Conservation (phyloP, 2,113 vertebrate species). For the Pseudorectes ferrugineus region DNA sequence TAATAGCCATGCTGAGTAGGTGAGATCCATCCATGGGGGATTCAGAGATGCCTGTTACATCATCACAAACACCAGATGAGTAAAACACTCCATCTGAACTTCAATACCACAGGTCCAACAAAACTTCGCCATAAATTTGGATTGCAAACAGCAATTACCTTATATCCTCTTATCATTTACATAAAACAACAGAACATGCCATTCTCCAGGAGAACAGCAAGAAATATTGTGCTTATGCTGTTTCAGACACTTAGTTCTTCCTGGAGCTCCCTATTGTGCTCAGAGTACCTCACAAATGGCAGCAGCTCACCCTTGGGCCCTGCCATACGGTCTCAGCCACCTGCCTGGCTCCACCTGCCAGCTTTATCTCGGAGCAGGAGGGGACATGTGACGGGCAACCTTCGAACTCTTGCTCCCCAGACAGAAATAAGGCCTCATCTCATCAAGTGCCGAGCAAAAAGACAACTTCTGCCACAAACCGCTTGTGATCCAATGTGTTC, state of each 20-base stretch:
- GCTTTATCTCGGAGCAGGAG: not conserved
- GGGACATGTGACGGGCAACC: not conserved
- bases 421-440: not conserved
- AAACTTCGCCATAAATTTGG: not conserved
- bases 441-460: not conserved
- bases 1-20: not conserved
- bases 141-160: not conserved
- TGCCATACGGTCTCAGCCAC: not conserved
- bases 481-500: not conserved
- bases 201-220: not conserved
- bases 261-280: not conserved
- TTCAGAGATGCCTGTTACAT: not conserved
- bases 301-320: not conserved
- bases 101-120: not conserved
- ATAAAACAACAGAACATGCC: not conserved
- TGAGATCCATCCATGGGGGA: not conserved
- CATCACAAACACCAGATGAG: not conserved
- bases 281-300: not conserved
- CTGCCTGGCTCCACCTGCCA: not conserved
- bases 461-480: not conserved
- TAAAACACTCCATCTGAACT: not conserved
- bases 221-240: not conserved
- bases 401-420: not conserved
- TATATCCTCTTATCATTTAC: not conserved
- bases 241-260: not conserved